A percentile compares a stretch with the other conserved stretches of the same genome.
Conservation (phyloP, 2,113 vertebrate genomes). For the Pituophis catenifer region DNA sequence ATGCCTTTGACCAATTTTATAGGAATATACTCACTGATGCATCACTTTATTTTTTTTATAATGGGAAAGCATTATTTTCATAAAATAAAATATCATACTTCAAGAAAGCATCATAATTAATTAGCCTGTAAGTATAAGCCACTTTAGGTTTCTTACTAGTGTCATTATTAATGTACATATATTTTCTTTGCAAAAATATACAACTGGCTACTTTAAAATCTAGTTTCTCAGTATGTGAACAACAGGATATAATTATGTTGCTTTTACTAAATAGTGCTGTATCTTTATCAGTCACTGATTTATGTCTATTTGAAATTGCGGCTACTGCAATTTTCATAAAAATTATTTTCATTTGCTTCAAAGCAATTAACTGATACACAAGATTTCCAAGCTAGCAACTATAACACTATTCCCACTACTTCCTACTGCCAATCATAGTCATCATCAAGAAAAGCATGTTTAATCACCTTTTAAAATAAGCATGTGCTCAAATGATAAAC, state of each 20-base stretch:
- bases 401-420: background rate
- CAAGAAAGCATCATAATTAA: conserved; percentile 1
- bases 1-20: background rate
- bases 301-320: conserved; percentile 1
- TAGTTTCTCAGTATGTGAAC: conserved; percentile 35
- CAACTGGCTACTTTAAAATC: background rate
- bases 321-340: conserved; percentile 9
- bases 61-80: background rate
- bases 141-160: background rate
- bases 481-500: background rate
- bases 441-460: conserved; percentile 15
- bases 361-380: background rate
- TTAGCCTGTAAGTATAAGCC: rapidly evolving
- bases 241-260: conserved; percentile 39
- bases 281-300: conserved; percentile 29
- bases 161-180: conserved; percentile 27
- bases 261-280: conserved; percentile 22
- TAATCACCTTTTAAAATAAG: background rate
- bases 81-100: background rate
- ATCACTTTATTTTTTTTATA: background rate
- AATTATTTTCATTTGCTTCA: conserved; percentile 29
- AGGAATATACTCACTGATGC: background rate
- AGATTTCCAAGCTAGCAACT: conserved; percentile 1
- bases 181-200: conserved; percentile 28
- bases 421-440: background rate